Conservation (phyloP, 2,113 vertebrate species). For the Cephalopterus ornatus region DNA sequence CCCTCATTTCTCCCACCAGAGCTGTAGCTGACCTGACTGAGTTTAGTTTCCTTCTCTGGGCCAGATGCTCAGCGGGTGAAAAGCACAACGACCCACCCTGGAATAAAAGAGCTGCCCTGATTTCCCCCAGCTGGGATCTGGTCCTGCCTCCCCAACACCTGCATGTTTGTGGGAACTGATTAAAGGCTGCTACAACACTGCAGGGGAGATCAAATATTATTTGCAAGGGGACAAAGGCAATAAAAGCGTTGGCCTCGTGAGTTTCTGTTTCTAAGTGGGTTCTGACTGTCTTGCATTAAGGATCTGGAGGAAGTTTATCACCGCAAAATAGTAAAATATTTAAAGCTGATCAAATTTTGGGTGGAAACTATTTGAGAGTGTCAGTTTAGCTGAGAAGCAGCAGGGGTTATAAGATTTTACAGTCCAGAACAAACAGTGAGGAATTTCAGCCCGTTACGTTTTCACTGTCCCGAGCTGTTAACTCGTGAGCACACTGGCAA, state of each 20-base stretch:
- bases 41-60: not conserved
- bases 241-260: not conserved
- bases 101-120: not conserved
- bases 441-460: conserved; percentile 2
- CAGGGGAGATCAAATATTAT: not conserved
- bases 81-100: not conserved
- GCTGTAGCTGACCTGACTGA: not conserved
- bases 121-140: not conserved
- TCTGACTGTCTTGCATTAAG: not conserved
- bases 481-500: conserved; percentile 8
- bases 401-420: conserved; percentile 33
- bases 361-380: conserved; percentile 28
- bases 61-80: not conserved
- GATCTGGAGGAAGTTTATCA: conserved; percentile 6
- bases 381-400: conserved; percentile 34
- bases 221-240: not conserved
- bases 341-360: not conserved
- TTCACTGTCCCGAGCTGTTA: conserved; percentile 41
- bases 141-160: not conserved
- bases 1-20: not conserved
- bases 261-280: not conserved
- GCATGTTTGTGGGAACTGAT: not conserved
- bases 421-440: conserved; percentile 52
- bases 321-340: not conserved
- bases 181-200: not conserved